Percentiles rank a stretch among this genome's conserved stretches.
These are phyloP conservation scores for Hypomesus transpacificus DNA, from an alignment of 2,113 vertebrate genomes.

Conservation along the genomic window DNA sequence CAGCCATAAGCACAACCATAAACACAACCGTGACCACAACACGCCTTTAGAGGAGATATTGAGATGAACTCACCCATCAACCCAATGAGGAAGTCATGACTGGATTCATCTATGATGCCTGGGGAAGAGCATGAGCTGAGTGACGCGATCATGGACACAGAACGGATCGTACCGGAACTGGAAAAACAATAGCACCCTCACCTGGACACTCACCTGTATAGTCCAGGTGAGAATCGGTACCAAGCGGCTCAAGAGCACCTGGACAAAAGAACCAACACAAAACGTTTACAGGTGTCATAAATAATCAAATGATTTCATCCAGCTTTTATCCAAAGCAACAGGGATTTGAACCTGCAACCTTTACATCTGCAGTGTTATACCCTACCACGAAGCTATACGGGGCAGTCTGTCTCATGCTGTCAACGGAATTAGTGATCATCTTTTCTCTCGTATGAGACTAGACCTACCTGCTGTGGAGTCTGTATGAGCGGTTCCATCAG, in stretches of 20 bases:
- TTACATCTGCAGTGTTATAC: too few relatives aligned
- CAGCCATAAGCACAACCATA: background rate
- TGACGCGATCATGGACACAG: background rate
- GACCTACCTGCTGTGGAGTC: slow-evolving; percentile 21
- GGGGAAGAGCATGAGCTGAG: slow-evolving; percentile 4
- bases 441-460: too few relatives aligned
- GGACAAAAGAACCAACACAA: slow-evolving; percentile 8
- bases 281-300: background rate
- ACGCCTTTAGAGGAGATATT: background rate
- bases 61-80: slow-evolving; percentile 55
- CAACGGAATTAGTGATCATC: too few relatives aligned
- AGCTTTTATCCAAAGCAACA: too few relatives aligned
- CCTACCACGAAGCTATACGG: too few relatives aligned
- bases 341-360: too few relatives aligned
- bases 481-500: slow-evolving; percentile 29
- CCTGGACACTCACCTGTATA: slow-evolving; percentile 44
- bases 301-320: too few relatives aligned
- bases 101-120: slow-evolving; percentile 53
- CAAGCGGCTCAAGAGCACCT: slow-evolving; percentile 45
- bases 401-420: too few relatives aligned
- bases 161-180: background rate
- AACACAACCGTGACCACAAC: background rate
- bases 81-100: slow-evolving; percentile 56
- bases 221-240: slow-evolving; percentile 50
- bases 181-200: slow-evolving; percentile 8